phyloP scores from a whole-genome alignment of 2,888 invertebrate genomes.

The Cinara cedri region DNA sequence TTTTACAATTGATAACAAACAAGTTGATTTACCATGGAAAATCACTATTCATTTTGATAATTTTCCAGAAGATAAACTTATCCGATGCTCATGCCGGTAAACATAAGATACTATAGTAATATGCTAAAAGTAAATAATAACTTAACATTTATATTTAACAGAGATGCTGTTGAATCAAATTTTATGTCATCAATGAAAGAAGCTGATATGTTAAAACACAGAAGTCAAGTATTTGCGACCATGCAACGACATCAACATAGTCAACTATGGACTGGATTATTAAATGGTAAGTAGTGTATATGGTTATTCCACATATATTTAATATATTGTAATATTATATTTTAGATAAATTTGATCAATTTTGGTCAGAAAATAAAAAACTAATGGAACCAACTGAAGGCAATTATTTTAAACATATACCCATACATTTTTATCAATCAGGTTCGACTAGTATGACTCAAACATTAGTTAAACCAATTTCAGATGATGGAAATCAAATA shows the following conservation, averaged over 20 bases:
- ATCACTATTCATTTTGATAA: slow-evolving; percentile 93
- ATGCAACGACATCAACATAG: slow-evolving; percentile 98
- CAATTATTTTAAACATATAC: slow-evolving; percentile 82
- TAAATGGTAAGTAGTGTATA: slow-evolving; percentile 80
- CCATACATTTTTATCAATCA: slow-evolving; percentile 80
- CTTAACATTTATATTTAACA: slow-evolving; percentile 64
- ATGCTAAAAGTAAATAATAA: not conserved
- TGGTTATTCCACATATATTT: not conserved
- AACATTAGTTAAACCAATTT: slow-evolving; percentile 77
- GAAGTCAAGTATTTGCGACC: slow-evolving; percentile 83
- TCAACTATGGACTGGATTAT: slow-evolving; percentile 91
- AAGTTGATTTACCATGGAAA: slow-evolving; percentile 82
- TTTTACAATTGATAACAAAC: slow-evolving; percentile 70
- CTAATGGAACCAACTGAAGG: slow-evolving; percentile 87
- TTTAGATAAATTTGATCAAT: slow-evolving; percentile 96
- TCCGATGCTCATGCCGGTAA: slow-evolving; percentile 85
- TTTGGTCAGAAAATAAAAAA: slow-evolving; percentile 95
- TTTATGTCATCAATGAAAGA: slow-evolving; percentile 92
- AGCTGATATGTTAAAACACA: slow-evolving; percentile 96
- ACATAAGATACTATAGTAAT: slow-evolving; percentile 53
- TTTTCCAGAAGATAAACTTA: slow-evolving; percentile 88
- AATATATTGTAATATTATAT: slow-evolving; percentile 59
- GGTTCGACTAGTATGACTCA: slow-evolving; percentile 76
- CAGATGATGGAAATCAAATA: slow-evolving; percentile 75
- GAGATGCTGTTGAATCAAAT: slow-evolving; percentile 90